Base-by-base conservation (phyloP, 2,113 vertebrate genomes). In the Eurystomus gularis region DNA sequence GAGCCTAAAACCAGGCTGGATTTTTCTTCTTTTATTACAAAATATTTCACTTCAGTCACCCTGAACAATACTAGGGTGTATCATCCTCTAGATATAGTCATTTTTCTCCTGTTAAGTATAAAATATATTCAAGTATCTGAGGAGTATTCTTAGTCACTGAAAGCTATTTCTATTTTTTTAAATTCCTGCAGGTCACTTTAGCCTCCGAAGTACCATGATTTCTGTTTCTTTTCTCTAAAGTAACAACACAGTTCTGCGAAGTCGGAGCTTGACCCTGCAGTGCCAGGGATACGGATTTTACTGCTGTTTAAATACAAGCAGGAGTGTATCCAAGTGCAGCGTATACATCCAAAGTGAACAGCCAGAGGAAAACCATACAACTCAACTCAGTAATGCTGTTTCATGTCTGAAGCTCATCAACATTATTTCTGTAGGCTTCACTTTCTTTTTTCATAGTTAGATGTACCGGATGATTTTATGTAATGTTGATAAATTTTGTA, bases 101-200 rank as follows among this genome's bases (percentile, higher is more conserved):
- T 44, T 77, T 77, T 62, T 82, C 39, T 52, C 8, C 28, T 52
- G 7, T 65, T 77, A 82, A 37, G 15, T 57, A 60, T 49, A 79
- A 85, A 90, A 82, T 33, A 81, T 23, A 81, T 33, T 80, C 57
- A 88, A 82, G 62, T 28, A 84, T 24, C 70, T 2, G 0, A 82
- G 62, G 71, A 77, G 8, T 57, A 88, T 81, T 94, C n/a, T 85
- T 95, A 80, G 82, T 10, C 57, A 77, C 70, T 19, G 29, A 61
- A 91, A 94, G 78, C n/a, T 96, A 89, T 93, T 91, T 82, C n/a
- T 96, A 89, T 39, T 17, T 84, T 42, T 82, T 48, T 5, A 76
- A 69, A 81, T 84, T 96, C 89, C 65, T 49, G 69, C 48, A 20
- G 77, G 84, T 94, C 86, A 82, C 73, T 84, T 33, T 75, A 61